Evolutionary conservation across 2,797 vertebrate genomes (phyloP).

Genomic region (Tarsius wallacei): DNA sequence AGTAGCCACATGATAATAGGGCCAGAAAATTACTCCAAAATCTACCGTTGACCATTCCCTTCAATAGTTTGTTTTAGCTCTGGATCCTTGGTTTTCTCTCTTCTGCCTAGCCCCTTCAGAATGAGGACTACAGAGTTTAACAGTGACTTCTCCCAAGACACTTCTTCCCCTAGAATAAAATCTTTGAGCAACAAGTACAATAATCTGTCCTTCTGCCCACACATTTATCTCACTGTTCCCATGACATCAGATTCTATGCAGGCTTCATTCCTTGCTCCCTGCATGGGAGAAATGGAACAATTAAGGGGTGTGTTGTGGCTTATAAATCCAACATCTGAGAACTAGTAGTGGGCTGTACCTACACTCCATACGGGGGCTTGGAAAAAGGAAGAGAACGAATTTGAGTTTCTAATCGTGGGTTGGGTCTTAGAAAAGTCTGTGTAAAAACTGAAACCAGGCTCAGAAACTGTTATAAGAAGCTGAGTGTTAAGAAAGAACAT

Average conservation of each 20-base stretch:
- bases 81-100: background rate
- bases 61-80: background rate
- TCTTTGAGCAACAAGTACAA: background rate
- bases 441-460: background rate
- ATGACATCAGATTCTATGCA: background rate
- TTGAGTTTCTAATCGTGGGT: background rate
- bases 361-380: background rate
- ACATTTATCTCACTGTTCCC: background rate
- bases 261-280: background rate
- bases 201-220: background rate
- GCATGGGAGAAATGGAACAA: background rate
- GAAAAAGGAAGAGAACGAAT: background rate
- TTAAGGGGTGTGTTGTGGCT: too few species aligned
- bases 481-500: background rate
- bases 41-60: background rate
- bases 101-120: background rate
- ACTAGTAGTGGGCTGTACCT: background rate
- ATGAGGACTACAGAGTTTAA: background rate
- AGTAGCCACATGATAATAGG: background rate
- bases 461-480: background rate
- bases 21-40: background rate
- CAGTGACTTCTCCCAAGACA: background rate
- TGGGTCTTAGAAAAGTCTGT: background rate
- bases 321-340: background rate
- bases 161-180: background rate